A percentile compares a stretch with the other conserved stretches of the same genome.
phyloP scores from a whole-genome alignment of 1,140 invertebrate genomes.

The Pseudomyrmex pallidus region DNA sequence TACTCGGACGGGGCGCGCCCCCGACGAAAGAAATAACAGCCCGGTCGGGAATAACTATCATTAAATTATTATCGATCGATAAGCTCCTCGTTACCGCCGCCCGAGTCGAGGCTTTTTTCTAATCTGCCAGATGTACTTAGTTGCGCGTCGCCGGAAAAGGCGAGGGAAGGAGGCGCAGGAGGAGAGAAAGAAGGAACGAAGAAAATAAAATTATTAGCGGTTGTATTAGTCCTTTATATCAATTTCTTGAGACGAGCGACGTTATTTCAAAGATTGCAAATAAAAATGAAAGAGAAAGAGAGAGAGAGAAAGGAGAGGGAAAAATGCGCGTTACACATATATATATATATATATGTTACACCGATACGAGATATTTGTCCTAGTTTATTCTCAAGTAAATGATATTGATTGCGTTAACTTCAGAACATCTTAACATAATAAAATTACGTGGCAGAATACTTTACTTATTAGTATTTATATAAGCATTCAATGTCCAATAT shows the following conservation, averaged over 20 bases:
- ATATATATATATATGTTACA: too few species aligned
- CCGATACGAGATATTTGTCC: slow-evolving; percentile 38
- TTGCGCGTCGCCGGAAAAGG: slow-evolving; percentile 54
- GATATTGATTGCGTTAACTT: slow-evolving; percentile 28
- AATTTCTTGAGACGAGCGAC: slow-evolving; percentile 28
- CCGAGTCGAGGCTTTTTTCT: slow-evolving; percentile 61
- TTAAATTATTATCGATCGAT: slow-evolving; percentile 75
- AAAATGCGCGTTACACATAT: not conserved
- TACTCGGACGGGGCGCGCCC: slow-evolving; percentile 63
- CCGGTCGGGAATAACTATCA: slow-evolving; percentile 71
- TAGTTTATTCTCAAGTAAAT: slow-evolving; percentile 39
- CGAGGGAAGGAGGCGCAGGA: not conserved
- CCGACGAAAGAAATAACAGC: slow-evolving; percentile 68
- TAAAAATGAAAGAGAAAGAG: not conserved
- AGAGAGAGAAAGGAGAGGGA: not conserved
- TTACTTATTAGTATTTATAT: slow-evolving; percentile 50
- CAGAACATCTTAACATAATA: slow-evolving; percentile 17
- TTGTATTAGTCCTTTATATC: slow-evolving; percentile 29
- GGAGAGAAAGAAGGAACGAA: too few species aligned
- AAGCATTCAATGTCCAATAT: not conserved
- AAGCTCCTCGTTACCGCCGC: slow-evolving; percentile 69
- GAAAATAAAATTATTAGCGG: slow-evolving; percentile 37
- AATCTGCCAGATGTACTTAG: slow-evolving; percentile 62
- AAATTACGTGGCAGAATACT: slow-evolving; percentile 12
- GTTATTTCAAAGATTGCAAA: slow-evolving; percentile 33